Evolutionary conservation across 1,140 invertebrate species (phyloP).

Genomic region (Euwallacea similis): DNA sequence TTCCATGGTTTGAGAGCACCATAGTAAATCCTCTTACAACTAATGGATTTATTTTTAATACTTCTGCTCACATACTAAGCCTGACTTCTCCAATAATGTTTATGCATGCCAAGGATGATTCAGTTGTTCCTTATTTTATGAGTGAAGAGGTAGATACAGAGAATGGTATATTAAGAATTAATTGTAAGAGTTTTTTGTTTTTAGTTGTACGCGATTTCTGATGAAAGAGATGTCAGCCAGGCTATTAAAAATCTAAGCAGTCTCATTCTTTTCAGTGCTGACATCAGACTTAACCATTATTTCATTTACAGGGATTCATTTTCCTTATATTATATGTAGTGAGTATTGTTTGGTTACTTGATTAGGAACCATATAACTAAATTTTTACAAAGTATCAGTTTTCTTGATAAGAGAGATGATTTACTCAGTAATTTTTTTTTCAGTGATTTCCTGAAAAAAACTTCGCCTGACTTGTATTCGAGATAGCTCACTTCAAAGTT

Average conservation of each 20-base stretch:
- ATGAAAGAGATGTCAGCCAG: slow-evolving; percentile 16
- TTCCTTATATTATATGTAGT: slow-evolving; percentile 40
- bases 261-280: slow-evolving; percentile 36
- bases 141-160: slow-evolving; percentile 42
- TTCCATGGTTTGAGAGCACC: slow-evolving; percentile 56
- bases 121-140: slow-evolving; percentile 46
- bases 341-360: slow-evolving; percentile 20
- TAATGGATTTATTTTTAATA: slow-evolving; percentile 50
- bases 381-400: too few species aligned
- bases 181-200: slow-evolving; percentile 19
- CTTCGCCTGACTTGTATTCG: background rate
- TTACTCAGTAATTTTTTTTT: slow-evolving; percentile 9
- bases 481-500: slow-evolving; percentile 40
- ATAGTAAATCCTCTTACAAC: slow-evolving; percentile 68
- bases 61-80: slow-evolving; percentile 39
- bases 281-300: slow-evolving; percentile 39
- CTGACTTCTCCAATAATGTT: slow-evolving; percentile 47
- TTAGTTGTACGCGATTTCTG: slow-evolving; percentile 40
- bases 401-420: background rate
- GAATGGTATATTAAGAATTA: background rate
- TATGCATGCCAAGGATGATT: slow-evolving; percentile 49
- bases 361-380: background rate
- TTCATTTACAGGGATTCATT: slow-evolving; percentile 43
- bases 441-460: slow-evolving; percentile 24
- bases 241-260: slow-evolving; percentile 25